phyloP scores from a whole-genome alignment of 1,140 invertebrate species.

The Leptinotarsa lineolata region DNA sequence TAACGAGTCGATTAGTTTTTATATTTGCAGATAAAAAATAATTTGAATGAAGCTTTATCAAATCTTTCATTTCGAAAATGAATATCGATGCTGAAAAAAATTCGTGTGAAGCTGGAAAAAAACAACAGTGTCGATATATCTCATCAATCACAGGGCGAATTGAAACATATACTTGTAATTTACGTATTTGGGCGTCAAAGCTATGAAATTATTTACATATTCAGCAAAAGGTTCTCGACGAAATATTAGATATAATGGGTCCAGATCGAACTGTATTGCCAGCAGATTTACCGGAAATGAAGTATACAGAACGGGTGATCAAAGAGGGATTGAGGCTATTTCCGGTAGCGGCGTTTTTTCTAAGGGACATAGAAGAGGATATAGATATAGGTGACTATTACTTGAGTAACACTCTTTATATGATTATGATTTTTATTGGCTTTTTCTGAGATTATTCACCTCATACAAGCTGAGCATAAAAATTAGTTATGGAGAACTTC shows the following conservation, averaged over 20 bases:
- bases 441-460: background rate
- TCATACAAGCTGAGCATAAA: no score
- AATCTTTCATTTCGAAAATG: no score
- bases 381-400: background rate
- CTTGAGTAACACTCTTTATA: no score
- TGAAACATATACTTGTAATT: background rate
- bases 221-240: constrained; percentile 35
- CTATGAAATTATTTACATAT: background rate
- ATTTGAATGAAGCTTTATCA: no score
- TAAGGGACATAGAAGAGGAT: constrained; percentile 4
- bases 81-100: no score
- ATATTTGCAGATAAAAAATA: no score
- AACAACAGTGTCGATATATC: no score
- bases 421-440: background rate
- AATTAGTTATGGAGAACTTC: no score
- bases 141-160: background rate
- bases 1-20: no score
- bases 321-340: constrained; percentile 11
- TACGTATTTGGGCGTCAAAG: background rate
- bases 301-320: constrained; percentile 65
- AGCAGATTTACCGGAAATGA: constrained; percentile 64
- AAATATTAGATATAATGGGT: constrained; percentile 42
- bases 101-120: no score
- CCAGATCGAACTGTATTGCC: constrained; percentile 49
- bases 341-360: background rate